Evolutionary conservation across 2,797 vertebrate species (phyloP).

Genomic region (Brachyalestes nurse): DNA sequence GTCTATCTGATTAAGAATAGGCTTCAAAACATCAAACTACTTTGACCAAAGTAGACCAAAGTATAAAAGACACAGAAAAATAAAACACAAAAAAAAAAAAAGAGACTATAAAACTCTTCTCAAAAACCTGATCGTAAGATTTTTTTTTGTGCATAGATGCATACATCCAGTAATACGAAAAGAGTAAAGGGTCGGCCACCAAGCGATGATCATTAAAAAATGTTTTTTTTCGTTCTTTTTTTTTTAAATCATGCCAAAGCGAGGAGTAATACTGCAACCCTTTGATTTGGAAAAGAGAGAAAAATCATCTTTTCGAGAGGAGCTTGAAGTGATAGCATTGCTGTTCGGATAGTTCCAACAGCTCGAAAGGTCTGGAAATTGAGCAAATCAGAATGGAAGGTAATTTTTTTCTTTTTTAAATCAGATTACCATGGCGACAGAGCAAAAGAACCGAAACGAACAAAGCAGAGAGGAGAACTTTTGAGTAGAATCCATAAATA

Average conservation of each 20-base stretch:
- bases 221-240: too few species aligned
- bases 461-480: background rate
- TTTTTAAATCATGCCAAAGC: conserved; percentile 69
- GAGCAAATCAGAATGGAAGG: background rate
- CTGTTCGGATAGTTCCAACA: background rate
- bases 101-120: conserved; percentile 47
- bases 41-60: conserved; percentile 24
- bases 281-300: conserved; percentile 29
- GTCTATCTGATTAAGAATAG: conserved; percentile 2
- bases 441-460: background rate
- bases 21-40: background rate
- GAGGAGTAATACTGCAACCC: conserved; percentile 64
- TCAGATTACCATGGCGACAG: background rate
- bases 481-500: too few species aligned
- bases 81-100: conserved; percentile 25
- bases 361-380: background rate
- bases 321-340: conserved; percentile 31
- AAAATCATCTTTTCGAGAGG: conserved; percentile 54
- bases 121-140: conserved; percentile 56
- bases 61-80: conserved; percentile 41
- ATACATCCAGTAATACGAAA: conserved; percentile 56
- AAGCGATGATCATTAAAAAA: conserved; percentile 63
- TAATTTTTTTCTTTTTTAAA: background rate
- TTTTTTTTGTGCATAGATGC: conserved; percentile 69
- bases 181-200: conserved; percentile 41